Percentiles rank a stretch among this genome's conserved stretches.
phyloP scores from a whole-genome alignment of 2,888 invertebrate genomes.

The Cantharis nigra region DNA sequence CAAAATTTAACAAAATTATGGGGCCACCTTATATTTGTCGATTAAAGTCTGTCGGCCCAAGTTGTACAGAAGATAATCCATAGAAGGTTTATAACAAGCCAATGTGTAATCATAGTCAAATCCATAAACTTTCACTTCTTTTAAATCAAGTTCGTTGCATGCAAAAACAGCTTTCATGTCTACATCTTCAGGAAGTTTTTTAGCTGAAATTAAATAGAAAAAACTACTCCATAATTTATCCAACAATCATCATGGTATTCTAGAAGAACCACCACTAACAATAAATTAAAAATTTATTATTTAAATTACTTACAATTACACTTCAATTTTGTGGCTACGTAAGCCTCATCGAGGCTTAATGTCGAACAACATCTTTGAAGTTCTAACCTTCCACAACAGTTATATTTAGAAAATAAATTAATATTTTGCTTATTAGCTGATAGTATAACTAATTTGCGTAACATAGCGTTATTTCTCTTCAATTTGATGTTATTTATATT shows the following conservation, averaged over 20 bases:
- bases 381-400: conserved; percentile 11
- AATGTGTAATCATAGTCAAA: conserved; percentile 99
- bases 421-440: conserved; percentile 18
- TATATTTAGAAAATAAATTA: conserved; percentile 20
- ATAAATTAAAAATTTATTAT: conserved; percentile 1
- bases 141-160: conserved; percentile 91
- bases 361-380: conserved; percentile 41
- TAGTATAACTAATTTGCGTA: conserved; percentile 30
- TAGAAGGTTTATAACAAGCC: conserved; percentile 88
- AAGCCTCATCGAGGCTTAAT: conserved; percentile 59
- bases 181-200: conserved; percentile 85
- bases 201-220: conserved; percentile 64
- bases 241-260: not conserved
- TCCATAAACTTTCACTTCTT: conserved; percentile 91
- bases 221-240: not conserved
- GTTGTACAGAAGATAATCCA: conserved; percentile 89
- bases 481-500: not conserved
- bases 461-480: conserved; percentile 31
- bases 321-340: conserved; percentile 68
- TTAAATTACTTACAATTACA: conserved; percentile 68
- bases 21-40: conserved; percentile 80
- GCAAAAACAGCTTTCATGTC: conserved; percentile 90
- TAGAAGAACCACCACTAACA: not conserved
- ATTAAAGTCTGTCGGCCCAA: conserved; percentile 86
- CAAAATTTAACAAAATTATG: not conserved